phyloP scores from a whole-genome alignment of 2,888 invertebrate genomes.

The Galerucella pusilla region DNA sequence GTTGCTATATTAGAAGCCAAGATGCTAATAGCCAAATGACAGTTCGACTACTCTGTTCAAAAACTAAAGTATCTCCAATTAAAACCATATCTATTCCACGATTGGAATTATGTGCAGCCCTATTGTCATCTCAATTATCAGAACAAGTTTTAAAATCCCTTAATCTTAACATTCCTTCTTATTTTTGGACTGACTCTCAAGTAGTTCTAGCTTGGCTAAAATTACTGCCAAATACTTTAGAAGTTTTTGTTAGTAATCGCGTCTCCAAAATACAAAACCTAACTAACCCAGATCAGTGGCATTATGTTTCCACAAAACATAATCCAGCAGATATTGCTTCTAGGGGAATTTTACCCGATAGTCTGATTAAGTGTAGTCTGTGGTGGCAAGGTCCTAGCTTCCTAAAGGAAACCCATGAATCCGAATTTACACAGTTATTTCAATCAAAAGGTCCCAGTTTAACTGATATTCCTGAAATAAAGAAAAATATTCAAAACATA shows the following conservation, averaged over 20 bases:
- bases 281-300: conserved; percentile 16
- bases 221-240: conserved; percentile 7
- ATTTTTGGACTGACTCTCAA: conserved; percentile 26
- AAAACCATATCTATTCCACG: conserved; percentile 9
- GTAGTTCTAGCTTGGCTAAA: conserved; percentile 23
- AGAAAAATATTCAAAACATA: conserved; percentile 1
- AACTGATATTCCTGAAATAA: conserved; percentile 8
- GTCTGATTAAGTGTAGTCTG: background rate
- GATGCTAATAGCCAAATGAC: background rate
- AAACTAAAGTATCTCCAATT: background rate
- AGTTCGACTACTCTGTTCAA: background rate
- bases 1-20: conserved; percentile 9
- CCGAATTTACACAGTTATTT: conserved; percentile 6
- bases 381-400: conserved; percentile 24
- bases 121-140: conserved; percentile 1
- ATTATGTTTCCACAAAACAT: conserved; percentile 19
- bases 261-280: conserved; percentile 22
- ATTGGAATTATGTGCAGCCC: conserved; percentile 1
- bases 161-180: conserved; percentile 7
- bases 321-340: conserved; percentile 31
- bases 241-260: conserved; percentile 18
- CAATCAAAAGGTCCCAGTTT: conserved; percentile 4
- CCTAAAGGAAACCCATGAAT: conserved; percentile 19
- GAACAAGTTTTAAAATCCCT: conserved; percentile 10
- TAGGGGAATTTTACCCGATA: conserved; percentile 14